Evolutionary conservation across 2,113 vertebrate species (phyloP).

Genomic region (Hymenochirus boettgeri): DNA sequence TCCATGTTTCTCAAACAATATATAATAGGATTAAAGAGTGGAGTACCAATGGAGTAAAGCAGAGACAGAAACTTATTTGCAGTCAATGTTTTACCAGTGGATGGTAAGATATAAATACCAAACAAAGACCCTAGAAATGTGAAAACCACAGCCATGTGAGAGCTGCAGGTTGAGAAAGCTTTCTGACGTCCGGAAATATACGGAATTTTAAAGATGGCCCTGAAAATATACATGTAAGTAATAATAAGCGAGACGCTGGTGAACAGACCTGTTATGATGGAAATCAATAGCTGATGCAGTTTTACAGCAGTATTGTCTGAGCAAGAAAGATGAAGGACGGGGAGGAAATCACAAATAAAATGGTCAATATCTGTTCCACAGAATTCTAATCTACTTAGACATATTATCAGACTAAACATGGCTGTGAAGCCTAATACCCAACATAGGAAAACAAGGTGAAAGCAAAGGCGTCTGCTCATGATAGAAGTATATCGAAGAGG

Average conservation of each 20-base stretch:
- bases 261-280: background rate
- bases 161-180: slow-evolving; percentile 25
- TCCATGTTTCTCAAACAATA: slow-evolving; percentile 35
- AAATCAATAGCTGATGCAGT: background rate
- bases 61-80: slow-evolving; percentile 31
- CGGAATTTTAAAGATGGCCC: background rate
- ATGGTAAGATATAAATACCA: background rate
- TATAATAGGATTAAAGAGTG: slow-evolving; percentile 48
- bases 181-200: background rate
- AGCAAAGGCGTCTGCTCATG: slow-evolving; percentile 30
- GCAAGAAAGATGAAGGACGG: slow-evolving; percentile 47
- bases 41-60: slow-evolving; percentile 24
- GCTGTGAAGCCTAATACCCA: slow-evolving; percentile 41
- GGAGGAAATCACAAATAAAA: slow-evolving; percentile 49
- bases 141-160: slow-evolving; percentile 9
- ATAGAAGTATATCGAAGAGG: slow-evolving; percentile 36
- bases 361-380: slow-evolving; percentile 49
- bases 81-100: background rate
- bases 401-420: slow-evolving; percentile 18
- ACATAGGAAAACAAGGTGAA: slow-evolving; percentile 24
- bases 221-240: background rate
- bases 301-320: slow-evolving; percentile 45
- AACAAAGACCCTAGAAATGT: background rate
- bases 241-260: background rate
- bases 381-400: slow-evolving; percentile 45